These are phyloP conservation scores for Selenia dentaria DNA, from an alignment of 2,888 invertebrate genomes.

Conservation along the genomic window DNA sequence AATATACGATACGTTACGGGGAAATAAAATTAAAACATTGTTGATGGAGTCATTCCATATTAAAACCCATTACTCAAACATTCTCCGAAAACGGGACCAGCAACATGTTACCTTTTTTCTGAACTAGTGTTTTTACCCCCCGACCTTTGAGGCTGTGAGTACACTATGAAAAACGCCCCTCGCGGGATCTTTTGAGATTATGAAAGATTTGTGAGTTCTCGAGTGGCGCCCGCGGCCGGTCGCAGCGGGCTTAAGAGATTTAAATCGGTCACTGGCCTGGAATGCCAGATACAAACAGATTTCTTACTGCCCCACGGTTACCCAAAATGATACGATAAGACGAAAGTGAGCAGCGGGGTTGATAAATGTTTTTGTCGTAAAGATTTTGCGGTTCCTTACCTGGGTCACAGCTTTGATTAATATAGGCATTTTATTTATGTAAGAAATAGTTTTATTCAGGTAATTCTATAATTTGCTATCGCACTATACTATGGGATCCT, in stretches of 20 bases:
- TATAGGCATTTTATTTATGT: too few relatives aligned
- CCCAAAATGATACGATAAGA: constrained; percentile 53
- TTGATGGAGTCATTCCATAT: constrained; percentile 51
- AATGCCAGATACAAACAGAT: constrained; percentile 82
- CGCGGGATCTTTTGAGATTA: constrained; percentile 76
- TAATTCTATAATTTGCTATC: too few relatives aligned
- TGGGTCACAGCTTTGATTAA: too few relatives aligned
- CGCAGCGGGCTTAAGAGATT: constrained; percentile 81
- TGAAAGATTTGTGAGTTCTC: constrained; percentile 84
- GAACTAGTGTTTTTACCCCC: constrained; percentile 45
- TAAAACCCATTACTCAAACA: constrained; percentile 43
- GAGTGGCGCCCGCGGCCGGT: constrained; percentile 73
- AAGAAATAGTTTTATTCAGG: too few relatives aligned
- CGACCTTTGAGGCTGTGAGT: constrained; percentile 51
- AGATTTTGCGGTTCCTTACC: constrained; percentile 6
- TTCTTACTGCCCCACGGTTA: constrained; percentile 65
- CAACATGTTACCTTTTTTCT: constrained; percentile 39
- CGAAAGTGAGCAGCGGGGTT: constrained; percentile 26
- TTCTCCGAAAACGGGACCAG: constrained; percentile 31
- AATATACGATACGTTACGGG: constrained; percentile 67
- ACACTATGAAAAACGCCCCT: constrained; percentile 78
- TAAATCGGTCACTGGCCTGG: constrained; percentile 81
- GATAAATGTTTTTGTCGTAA: constrained; percentile 23
- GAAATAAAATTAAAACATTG: constrained; percentile 71
- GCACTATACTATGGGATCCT: too few relatives aligned